These are phyloP conservation scores for Heliocidaris tuberculata DNA, from an alignment of 35 echinoderm and acorn worm genomes.

Conservation along the genomic window DNA sequence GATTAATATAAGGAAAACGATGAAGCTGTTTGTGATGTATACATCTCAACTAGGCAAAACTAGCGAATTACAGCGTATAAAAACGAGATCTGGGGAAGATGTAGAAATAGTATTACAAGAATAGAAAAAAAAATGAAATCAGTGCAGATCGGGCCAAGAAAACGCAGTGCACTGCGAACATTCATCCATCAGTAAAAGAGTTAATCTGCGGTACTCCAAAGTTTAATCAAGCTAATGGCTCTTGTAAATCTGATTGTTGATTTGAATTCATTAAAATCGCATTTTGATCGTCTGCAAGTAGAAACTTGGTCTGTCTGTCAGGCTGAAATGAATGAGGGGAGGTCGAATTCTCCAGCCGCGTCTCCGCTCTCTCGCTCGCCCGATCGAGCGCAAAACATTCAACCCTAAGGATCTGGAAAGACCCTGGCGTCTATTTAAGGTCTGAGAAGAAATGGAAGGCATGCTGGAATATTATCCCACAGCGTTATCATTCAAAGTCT, in stretches of 20 bases:
- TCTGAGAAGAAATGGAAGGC: not conserved
- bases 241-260: constrained; percentile 62
- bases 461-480: not conserved
- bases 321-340: constrained; percentile 19
- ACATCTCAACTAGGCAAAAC: too few species aligned
- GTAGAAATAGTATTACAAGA: not conserved
- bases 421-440: not conserved
- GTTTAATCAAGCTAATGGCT: constrained; percentile 69
- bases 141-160: not conserved
- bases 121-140: not conserved
- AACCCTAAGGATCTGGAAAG: not conserved
- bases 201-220: constrained; percentile 6
- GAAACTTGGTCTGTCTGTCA: constrained; percentile 16
- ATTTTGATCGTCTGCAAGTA: constrained; percentile 52
- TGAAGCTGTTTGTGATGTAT: too few species aligned
- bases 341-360: constrained; percentile 10
- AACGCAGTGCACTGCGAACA: constrained; percentile 9
- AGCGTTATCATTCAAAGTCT: constrained; percentile 30
- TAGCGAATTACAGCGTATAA: too few species aligned
- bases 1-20: too few species aligned
- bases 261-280: constrained; percentile 58
- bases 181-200: constrained; percentile 21
- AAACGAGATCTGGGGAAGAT: too few species aligned
- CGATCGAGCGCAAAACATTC: not conserved
- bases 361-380: not conserved